Evolutionary conservation across 2,888 invertebrate genomes (phyloP), one percentile per base, ranked within the genome.

Genomic region (Cistogaster globosa): DNA sequence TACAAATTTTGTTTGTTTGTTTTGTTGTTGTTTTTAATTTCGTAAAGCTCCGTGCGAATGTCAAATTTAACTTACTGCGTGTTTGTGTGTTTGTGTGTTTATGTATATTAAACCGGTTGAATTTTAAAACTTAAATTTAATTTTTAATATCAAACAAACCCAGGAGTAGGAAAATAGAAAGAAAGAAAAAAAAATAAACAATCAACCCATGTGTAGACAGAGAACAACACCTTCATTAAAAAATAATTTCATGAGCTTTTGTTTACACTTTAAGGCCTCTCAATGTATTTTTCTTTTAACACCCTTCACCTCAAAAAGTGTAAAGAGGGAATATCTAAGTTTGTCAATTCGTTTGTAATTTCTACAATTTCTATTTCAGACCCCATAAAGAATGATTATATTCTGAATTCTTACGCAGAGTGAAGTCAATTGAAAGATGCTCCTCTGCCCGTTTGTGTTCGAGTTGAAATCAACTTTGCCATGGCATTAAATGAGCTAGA

Each of bases 11-110:
- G n/a, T 26, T 26, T 26, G 26, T 26, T 26, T 26, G n/a, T 32
- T 75, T 36, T 58, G 12, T 48, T 58, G 12, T 48, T 55, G 42
- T 58, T 68, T 68, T 53, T 16, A 55, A 32, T 84, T 75, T 84
- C 77, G 80, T 77, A 77, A 84, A 84, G 20, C 74, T 84, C 81
- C 84, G 81, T 84, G 84, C 72, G 84, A 84, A 84, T 84, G 84
- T 69, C 84, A 84, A 81, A 84, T 84, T 74, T 74, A 26, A 65
- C 20, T 55, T 53, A n/a, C 45, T 55, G 55, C 2, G 16, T 45
- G n/a, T 45, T n/a, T 48, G 53, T 42, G 55, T 67, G 51, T 12
- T 9, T 42, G 42, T 42, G 42, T 12, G 8, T 42, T 9, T 42
- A 7, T 42, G 42, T 4, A 7, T 42, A 14, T 71, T 71, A 71